Evolutionary conservation across 2,888 invertebrate genomes (phyloP), one percentile per base, ranked within the genome.

Genomic region (Horisme vitalbata): DNA sequence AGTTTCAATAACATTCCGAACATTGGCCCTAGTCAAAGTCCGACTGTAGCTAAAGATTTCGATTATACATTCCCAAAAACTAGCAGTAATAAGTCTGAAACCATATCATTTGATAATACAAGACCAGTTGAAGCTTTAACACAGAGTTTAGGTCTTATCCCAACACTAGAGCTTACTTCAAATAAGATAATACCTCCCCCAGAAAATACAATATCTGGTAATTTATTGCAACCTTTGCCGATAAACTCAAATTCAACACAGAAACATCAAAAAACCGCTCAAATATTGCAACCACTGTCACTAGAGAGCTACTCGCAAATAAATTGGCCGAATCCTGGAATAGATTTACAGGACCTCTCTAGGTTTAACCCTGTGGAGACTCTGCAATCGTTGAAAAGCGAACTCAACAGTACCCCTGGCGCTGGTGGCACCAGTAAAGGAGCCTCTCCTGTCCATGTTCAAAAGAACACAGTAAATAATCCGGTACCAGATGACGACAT

Each of bases 301-400:
- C 63, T 90, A 55, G 90, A 90, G 61, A 83, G 88, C 55, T 89
- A 80, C 62, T 90, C 91, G 1, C 87, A 91, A 68, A 92, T 93
- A 30, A 92, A 92, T 65, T 93, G 93, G 93, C 92, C 92, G 2
- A 91, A 92, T 65, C 92, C 93, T 8, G 93, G 93, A 12, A 82
- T 90, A 57, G 83, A 89, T 59, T 73, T 89, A 39, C 89, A 90
- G 61, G 89, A 90, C 65, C 70, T 90, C 2, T 88, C 90, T 1
- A 68, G 85, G 46, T 90, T 90, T 38, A 90, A 90, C 65, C 90
- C 90, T 13, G 83, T 90, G 0, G 86, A 90, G 64, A 83, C 84
- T 15, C 64, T 90, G 26, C 80, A 85, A 37, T 83, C 90, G 2
- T 66, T 90, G 33, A 85, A 87, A 67, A 82, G 67, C 45, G 86